These are phyloP conservation scores for Itoplectis maculator DNA, from an alignment of 2,888 invertebrate genomes.

Conservation along the genomic window DNA sequence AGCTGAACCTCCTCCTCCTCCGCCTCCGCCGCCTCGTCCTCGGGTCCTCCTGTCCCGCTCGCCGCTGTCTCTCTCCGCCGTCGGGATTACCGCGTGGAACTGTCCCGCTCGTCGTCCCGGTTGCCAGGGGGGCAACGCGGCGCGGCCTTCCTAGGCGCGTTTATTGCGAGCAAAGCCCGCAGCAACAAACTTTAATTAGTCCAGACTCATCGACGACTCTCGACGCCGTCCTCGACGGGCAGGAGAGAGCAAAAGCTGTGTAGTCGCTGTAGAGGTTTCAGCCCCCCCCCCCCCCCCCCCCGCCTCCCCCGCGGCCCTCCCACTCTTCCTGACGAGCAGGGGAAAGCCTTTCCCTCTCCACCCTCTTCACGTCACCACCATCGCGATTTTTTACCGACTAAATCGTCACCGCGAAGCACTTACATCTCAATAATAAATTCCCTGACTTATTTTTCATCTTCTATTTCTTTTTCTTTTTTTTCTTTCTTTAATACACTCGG, in stretches of 20 bases:
- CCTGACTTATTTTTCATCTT: conserved; percentile 29
- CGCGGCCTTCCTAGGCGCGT: conserved; percentile 1
- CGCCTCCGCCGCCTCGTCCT: neutral
- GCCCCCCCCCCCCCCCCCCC: conserved; percentile 24
- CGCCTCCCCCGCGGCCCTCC: neutral
- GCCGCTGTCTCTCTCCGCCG: conserved; percentile 24
- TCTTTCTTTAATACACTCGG: neutral
- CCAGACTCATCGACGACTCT: conserved; percentile 64
- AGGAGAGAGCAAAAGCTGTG: conserved; percentile 41
- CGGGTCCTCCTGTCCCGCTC: conserved; percentile 4
- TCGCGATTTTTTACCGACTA: neutral
- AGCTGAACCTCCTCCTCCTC: conserved; percentile 10
- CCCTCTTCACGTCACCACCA: neutral
- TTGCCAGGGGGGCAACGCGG: conserved; percentile 23
- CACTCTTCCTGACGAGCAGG: too few relatives aligned
- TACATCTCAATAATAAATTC: conserved; percentile 56
- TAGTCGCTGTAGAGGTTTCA: conserved; percentile 56
- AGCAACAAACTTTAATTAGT: conserved; percentile 75
- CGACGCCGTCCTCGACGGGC: conserved; percentile 57
- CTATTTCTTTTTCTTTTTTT: conserved; percentile 52
- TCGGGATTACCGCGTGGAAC: conserved; percentile 38
- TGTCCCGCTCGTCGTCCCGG: conserved; percentile 3
- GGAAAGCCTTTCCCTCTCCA: conserved; percentile 19
- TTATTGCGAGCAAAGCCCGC: conserved; percentile 61
- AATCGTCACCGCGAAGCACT: conserved; percentile 6